These are phyloP conservation scores for Celastrina argiolus DNA, from an alignment of 2,888 invertebrate species.

Conservation along the genomic window DNA sequence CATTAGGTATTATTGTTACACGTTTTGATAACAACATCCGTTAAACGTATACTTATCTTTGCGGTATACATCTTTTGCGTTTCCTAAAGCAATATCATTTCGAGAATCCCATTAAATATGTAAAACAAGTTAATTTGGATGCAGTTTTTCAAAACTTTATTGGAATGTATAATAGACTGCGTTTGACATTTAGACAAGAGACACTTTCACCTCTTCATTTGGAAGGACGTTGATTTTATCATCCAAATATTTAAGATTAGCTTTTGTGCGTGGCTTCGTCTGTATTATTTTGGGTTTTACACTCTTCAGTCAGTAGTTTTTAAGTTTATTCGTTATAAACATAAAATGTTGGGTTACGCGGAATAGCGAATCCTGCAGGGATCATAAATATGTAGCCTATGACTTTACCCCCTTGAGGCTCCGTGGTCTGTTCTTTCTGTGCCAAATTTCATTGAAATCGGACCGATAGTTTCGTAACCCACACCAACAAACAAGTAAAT, in stretches of 20 bases:
- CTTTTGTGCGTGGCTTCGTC: no score
- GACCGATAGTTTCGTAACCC: no score
- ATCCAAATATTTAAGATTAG: slow-evolving; percentile 13
- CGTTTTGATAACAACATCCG: background rate
- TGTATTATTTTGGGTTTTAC: no score
- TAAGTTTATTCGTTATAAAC: no score
- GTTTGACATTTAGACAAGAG: background rate
- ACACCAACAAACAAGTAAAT: no score
- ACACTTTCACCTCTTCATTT: background rate
- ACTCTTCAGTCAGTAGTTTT: no score
- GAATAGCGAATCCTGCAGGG: no score
- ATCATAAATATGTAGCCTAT: no score
- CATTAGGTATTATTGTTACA: background rate
- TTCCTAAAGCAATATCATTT: slow-evolving; percentile 9
- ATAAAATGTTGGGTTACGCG: no score
- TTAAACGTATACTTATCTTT: background rate
- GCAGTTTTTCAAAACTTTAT: background rate
- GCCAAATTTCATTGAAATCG: no score
- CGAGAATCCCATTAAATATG: background rate
- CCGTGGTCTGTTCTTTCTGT: no score
- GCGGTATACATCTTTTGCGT: background rate
- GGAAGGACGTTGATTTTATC: background rate
- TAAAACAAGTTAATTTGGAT: background rate
- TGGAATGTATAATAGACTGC: background rate
- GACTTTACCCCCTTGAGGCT: no score